Percentiles rank a stretch among this genome's conserved stretches.
Evolutionary conservation across 2,888 invertebrate genomes (phyloP).

Genomic region (Melanostoma mellinum): DNA sequence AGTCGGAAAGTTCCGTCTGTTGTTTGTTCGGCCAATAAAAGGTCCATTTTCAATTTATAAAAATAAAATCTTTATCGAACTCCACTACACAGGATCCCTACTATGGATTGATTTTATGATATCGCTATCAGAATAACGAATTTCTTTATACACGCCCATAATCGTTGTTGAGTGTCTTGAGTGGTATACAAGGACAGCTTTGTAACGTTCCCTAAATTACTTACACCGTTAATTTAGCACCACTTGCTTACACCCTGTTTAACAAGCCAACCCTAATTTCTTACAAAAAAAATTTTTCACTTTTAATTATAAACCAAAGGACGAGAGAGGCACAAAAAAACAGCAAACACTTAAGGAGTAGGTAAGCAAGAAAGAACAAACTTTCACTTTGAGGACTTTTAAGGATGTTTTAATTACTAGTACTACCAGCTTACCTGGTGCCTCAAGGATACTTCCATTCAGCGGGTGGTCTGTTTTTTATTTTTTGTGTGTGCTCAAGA

Average conservation of each 20-base stretch:
- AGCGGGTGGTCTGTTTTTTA: slow-evolving; percentile 56
- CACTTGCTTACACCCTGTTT: slow-evolving; percentile 82
- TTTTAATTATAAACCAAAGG: slow-evolving; percentile 71
- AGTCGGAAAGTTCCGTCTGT: slow-evolving; percentile 23
- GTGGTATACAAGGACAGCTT: slow-evolving; percentile 16
- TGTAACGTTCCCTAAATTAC: slow-evolving; percentile 78
- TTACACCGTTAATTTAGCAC: slow-evolving; percentile 82
- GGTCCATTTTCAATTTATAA: slow-evolving; percentile 15
- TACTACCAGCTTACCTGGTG: slow-evolving; percentile 66
- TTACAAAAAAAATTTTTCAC: slow-evolving; percentile 61
- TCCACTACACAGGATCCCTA: neutral
- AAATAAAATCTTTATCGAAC: slow-evolving; percentile 28
- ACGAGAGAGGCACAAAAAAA: slow-evolving; percentile 32
- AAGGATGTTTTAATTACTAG: slow-evolving; percentile 72
- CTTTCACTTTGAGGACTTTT: slow-evolving; percentile 68
- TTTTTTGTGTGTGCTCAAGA: neutral
- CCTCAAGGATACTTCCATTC: slow-evolving; percentile 62
- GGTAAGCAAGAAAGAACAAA: slow-evolving; percentile 54
- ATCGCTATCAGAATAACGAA: slow-evolving; percentile 18
- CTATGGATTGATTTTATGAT: slow-evolving; percentile 56
- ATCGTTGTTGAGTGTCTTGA: neutral
- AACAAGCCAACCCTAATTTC: slow-evolving; percentile 78
- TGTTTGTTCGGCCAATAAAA: slow-evolving; percentile 69
- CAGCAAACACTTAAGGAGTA: slow-evolving; percentile 43
- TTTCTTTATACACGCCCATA: slow-evolving; percentile 11